Evolutionary conservation across 2,888 invertebrate genomes (phyloP), one percentile per base, ranked within the genome.

Genomic region (Idaea dimidiata): DNA sequence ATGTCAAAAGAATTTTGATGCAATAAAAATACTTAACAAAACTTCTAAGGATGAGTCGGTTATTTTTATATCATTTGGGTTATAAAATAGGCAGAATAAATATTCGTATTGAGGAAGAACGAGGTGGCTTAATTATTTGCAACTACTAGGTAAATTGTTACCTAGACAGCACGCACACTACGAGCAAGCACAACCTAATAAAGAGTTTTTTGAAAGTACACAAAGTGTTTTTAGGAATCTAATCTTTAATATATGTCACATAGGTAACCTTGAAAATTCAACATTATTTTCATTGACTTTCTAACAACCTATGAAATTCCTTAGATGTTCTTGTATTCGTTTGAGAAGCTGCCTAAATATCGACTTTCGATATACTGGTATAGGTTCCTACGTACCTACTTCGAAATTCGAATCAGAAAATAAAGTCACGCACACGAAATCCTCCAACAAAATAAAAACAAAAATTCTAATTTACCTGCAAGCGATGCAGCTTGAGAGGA

Each of bases 401-500:
- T 14, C 14, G 43, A 43, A 43, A 67, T 63, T 62, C 57, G 62
- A 67, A 43, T 43, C 43, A 43, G 6, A 54, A 16, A 54, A 54
- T 54, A 54, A 54, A 54, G 54, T 54, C 18, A 17, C 54, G 18
- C 56, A 10, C 18, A 56, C 56, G 17, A 56, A 56, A 56, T 62
- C 62, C 64, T 62, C 56, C 60, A 63, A 64, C 69, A 62, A 71
- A 72, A 68, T 59, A 57, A 59, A 60, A 60, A 66, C 63, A 77
- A 86, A 86, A 82, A 86, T 77, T 76, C 76, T 74, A 84, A 89
- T 88, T 84, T 90, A 91, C 91, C 89, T 89, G 89, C 86, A 84
- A 81, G 76, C 72, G 76, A 77, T 81, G 80, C 80, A 77, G 78
- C 75, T 77, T 78, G 77, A 76, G 81, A 79, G 76, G 75, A 72